phyloP scores from a whole-genome alignment of 92 coral and sea anemone species.

The Parazoanthus swiftii region DNA sequence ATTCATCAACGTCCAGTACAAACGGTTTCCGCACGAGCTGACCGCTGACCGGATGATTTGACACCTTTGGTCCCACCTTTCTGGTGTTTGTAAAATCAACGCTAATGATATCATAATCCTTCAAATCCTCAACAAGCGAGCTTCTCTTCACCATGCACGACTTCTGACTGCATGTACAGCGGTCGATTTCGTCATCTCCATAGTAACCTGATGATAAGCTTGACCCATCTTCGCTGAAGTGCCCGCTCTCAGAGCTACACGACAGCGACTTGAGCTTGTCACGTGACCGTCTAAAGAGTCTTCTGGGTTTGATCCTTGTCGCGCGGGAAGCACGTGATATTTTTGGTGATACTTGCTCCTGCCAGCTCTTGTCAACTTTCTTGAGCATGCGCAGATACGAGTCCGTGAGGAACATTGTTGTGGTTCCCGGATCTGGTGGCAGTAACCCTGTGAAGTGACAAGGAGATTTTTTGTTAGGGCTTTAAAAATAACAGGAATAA shows the following conservation, averaged over 20 bases:
- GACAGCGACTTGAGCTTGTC: slow-evolving; percentile 22
- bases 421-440: background rate
- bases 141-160: slow-evolving; percentile 41
- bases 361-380: slow-evolving; percentile 85
- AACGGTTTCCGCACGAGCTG: background rate
- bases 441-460: background rate
- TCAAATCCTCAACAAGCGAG: slow-evolving; percentile 36
- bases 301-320: slow-evolving; percentile 24
- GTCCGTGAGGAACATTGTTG: slow-evolving; percentile 72
- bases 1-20: slow-evolving; percentile 62
- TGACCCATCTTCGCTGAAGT: slow-evolving; percentile 68
- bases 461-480: background rate
- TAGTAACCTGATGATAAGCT: slow-evolving; percentile 79
- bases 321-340: slow-evolving; percentile 25
- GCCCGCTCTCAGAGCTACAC: slow-evolving; percentile 79
- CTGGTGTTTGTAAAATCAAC: slow-evolving; percentile 56
- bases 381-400: slow-evolving; percentile 84
- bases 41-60: background rate
- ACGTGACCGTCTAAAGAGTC: slow-evolving; percentile 53
- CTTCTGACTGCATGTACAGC: slow-evolving; percentile 59
- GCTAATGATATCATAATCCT: slow-evolving; percentile 80
- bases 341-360: slow-evolving; percentile 45
- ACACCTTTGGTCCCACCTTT: background rate
- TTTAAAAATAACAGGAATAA: too few relatives aligned
- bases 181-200: slow-evolving; percentile 91